Base-by-base conservation (phyloP, 2,888 invertebrate species). In the Zaprionus lineosus region DNA sequence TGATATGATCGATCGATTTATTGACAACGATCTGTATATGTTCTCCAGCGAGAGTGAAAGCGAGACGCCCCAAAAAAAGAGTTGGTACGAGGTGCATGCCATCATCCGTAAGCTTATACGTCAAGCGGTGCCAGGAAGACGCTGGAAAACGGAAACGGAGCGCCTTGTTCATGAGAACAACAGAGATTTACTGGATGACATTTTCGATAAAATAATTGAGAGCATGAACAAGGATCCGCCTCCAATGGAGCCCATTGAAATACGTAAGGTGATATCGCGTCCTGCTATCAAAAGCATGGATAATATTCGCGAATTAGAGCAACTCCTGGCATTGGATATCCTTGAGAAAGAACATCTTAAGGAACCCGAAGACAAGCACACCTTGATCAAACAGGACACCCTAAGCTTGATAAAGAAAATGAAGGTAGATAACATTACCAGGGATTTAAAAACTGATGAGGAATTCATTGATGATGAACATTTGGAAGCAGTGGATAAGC, bases 101-200 rank as follows among this genome's bases (percentile, higher is more conserved):
- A 78, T 88, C 0, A 44, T 90, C 7, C 64, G 87, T 1, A 89
- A 88, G 40, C 8, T 88, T 0, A 75, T 89, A 5, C 74, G 88
- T 6, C 63, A 65, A 11, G 74, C 78, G 0, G 78, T 89, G 1
- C 84, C 88, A 0, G 86, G 86, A 0, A 48, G 78, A 2, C 87
- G 88, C 29, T 89, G 89, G 88, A 77, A 51, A 26, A 65, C 74
- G 0, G 59, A 77, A 29, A 39, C 51, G 0, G 88, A 88, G 36
- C 74, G 85, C 0, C 61, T 87, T n/a, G 68, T 68, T 0, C 50
- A 72, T 9, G 86, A 85, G 40, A 84, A 70, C 40, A 51, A 72
- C 7, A 57, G 51, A 2, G 82, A 81, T 37, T 37, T 89, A 0
- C 46, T 89, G 1, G 72, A 86, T 29, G 84, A 82, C 0, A 44